Percentiles rank a stretch among this genome's conserved stretches.
Conservation (phyloP, 2,113 vertebrate species). For the Clinocottus analis region DNA sequence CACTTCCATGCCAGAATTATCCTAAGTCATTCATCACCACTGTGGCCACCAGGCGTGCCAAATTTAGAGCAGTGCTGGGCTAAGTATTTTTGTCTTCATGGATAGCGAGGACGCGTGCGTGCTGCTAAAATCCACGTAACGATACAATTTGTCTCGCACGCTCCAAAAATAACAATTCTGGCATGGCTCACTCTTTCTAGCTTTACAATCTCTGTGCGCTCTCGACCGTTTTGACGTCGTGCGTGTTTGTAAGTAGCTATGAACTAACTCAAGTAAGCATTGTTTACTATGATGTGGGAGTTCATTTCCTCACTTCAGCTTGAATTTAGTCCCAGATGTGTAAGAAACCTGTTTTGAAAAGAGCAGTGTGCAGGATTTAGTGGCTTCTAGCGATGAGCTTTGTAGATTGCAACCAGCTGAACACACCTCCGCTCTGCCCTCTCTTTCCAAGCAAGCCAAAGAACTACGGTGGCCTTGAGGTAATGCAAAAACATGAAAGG, state of each 20-base stretch:
- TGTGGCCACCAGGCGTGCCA: slow-evolving; percentile 14
- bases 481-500: neutral
- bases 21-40: slow-evolving; percentile 15
- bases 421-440: no score
- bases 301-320: neutral
- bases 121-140: neutral
- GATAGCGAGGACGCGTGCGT: neutral
- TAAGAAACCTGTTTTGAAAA: neutral
- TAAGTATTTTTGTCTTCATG: slow-evolving; percentile 16
- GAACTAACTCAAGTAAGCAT: neutral
- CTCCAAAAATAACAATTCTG: neutral
- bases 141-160: neutral
- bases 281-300: neutral
- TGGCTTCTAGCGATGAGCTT: no score
- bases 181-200: neutral
- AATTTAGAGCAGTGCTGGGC: neutral
- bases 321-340: neutral
- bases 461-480: neutral
- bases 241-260: neutral
- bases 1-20: neutral
- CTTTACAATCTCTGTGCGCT: neutral
- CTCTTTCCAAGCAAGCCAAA: neutral
- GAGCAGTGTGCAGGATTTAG: no score
- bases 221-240: neutral
- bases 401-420: no score